Evolutionary conservation across 2,888 invertebrate species (phyloP).

Genomic region (Ischnus inquisitorius): DNA sequence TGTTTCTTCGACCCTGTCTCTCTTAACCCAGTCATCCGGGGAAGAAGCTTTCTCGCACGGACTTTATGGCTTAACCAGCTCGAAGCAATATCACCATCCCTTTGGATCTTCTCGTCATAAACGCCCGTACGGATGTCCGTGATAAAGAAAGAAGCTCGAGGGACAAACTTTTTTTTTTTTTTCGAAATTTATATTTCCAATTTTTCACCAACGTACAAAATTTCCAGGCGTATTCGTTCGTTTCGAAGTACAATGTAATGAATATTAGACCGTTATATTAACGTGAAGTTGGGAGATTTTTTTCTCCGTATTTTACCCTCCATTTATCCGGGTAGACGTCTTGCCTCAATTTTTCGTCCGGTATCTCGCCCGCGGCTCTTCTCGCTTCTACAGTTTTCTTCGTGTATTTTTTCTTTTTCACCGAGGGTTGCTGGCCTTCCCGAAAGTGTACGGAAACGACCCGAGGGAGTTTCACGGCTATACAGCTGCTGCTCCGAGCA

Average conservation of each 20-base stretch:
- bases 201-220: background rate
- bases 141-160: background rate
- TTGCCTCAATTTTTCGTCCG: background rate
- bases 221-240: background rate
- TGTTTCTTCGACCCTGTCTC: background rate
- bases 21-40: background rate
- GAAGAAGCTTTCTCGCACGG: background rate
- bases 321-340: background rate
- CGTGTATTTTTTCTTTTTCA: slow-evolving; percentile 27
- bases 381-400: slow-evolving; percentile 17
- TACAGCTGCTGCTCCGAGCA: slow-evolving; percentile 26
- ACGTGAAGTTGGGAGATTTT: background rate
- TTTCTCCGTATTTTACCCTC: background rate
- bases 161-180: background rate
- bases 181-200: background rate
- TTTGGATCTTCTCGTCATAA: background rate
- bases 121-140: background rate
- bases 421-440: slow-evolving; percentile 4
- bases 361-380: slow-evolving; percentile 4
- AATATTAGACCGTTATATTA: background rate
- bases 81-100: background rate
- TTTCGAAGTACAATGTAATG: background rate
- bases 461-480: slow-evolving; percentile 56
- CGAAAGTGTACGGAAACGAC: slow-evolving; percentile 29
- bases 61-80: slow-evolving; percentile 1